Evolutionary conservation across 2,888 invertebrate species (phyloP).

Genomic region (Lasioglossum lativentre): DNA sequence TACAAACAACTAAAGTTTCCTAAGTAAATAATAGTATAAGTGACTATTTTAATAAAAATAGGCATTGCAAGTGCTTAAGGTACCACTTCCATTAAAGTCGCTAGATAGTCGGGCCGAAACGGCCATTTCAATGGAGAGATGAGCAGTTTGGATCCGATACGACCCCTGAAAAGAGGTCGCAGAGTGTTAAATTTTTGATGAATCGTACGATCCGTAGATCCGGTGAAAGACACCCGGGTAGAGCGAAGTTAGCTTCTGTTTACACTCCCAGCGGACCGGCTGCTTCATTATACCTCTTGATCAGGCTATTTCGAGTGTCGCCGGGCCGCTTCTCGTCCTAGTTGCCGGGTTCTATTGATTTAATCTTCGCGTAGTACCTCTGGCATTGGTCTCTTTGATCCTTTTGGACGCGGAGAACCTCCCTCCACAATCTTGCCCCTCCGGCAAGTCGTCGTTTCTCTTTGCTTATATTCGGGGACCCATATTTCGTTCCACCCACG

Average conservation of each 20-base stretch:
- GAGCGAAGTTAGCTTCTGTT: not conserved
- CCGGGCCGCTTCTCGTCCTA: not conserved
- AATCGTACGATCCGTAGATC: not conserved
- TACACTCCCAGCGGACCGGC: not conserved
- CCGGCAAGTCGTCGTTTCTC: not conserved
- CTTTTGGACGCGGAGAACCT: not conserved
- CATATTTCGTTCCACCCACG: not conserved
- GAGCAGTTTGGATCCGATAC: not conserved
- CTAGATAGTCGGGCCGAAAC: not conserved
- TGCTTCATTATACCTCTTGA: constrained; percentile 7
- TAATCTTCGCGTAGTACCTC: not conserved
- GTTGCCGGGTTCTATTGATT: not conserved
- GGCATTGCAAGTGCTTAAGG: not conserved
- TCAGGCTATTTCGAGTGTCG: constrained; percentile 6
- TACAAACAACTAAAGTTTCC: too few relatives aligned
- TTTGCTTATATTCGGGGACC: not conserved
- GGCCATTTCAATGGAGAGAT: not conserved
- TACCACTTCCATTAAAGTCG: not conserved
- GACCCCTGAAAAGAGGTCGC: not conserved
- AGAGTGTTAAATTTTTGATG: not conserved
- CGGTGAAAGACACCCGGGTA: not conserved
- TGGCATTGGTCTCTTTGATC: not conserved
- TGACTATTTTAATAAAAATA: too few relatives aligned
- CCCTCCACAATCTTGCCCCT: not conserved
- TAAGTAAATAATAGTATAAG: too few relatives aligned